Conservation (phyloP, 2,113 vertebrate species). For the Vanacampus margaritifer region DNA sequence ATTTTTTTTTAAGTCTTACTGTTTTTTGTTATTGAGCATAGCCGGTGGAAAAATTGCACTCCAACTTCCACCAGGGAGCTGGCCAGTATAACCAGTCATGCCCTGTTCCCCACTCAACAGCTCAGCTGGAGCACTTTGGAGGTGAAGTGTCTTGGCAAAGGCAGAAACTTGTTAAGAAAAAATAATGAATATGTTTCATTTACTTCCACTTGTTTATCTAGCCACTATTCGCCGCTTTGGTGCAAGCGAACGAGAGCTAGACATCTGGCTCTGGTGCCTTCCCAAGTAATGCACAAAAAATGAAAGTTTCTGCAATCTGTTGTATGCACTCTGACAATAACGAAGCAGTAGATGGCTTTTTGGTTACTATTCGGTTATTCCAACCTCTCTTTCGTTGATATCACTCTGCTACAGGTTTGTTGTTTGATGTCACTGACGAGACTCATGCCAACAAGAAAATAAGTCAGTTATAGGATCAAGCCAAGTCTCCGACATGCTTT, state of each 20-base stretch:
- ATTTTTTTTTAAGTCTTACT: background rate
- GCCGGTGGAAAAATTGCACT: constrained; percentile 25
- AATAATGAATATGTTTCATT: constrained; percentile 19
- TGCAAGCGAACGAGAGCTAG: constrained; percentile 3
- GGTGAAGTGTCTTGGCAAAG: constrained; percentile 29
- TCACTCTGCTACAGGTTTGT: constrained; percentile 25
- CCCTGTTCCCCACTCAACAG: constrained; percentile 11
- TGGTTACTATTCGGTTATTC: too few species aligned
- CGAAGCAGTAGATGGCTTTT: too few species aligned
- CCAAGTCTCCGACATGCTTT: constrained; percentile 10
- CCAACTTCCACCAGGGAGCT: constrained; percentile 12
- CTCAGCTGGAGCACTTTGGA: constrained; percentile 23
- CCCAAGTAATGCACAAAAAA: too few species aligned
- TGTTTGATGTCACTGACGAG: constrained; percentile 17
- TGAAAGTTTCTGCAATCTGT: too few species aligned
- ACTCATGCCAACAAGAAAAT: constrained; percentile 34
- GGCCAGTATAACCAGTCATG: constrained; percentile 33
- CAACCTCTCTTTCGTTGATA: background rate
- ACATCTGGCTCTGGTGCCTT: background rate
- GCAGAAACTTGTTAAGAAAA: constrained; percentile 10
- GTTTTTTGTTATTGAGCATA: constrained; percentile 14
- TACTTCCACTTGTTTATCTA: constrained; percentile 14
- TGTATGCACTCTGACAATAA: too few species aligned
- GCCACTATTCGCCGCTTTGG: background rate
- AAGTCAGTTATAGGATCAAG: constrained; percentile 16